Evolutionary conservation across 2,888 invertebrate species (phyloP).

Genomic region (Lordiphosa fenestrarum): DNA sequence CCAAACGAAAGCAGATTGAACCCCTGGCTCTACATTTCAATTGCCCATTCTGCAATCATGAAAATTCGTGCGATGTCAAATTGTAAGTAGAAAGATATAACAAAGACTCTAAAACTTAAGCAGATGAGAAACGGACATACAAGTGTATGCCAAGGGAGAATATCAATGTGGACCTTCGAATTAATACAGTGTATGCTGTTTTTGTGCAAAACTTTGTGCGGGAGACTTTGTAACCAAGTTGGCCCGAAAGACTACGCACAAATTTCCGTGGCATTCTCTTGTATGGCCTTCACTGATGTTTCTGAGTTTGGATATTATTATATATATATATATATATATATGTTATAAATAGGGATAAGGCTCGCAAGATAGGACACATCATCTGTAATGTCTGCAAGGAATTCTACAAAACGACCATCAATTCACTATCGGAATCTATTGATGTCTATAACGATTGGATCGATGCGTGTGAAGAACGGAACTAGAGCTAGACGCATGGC

Average conservation of each 20-base stretch:
- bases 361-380: conserved; percentile 96
- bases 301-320: too few relatives aligned
- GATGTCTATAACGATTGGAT: conserved; percentile 99
- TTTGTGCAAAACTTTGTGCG: too few relatives aligned
- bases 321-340: too few relatives aligned
- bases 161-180: too few relatives aligned
- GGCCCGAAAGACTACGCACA: too few relatives aligned
- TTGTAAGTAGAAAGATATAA: conserved; percentile 85
- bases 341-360: conserved; percentile 96
- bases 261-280: too few relatives aligned
- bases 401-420: conserved; percentile 98
- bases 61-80: conserved; percentile 99
- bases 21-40: conserved; percentile 98
- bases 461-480: conserved; percentile 98
- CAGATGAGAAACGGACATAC: too few relatives aligned
- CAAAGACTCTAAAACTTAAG: neutral
- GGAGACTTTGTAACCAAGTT: too few relatives aligned
- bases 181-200: too few relatives aligned
- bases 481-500: conserved; percentile 79
- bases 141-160: too few relatives aligned
- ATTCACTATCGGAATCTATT: conserved; percentile 97
- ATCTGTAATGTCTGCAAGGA: conserved; percentile 97
- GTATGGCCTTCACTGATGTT: too few relatives aligned
- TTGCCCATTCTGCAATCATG: conserved; percentile 99
- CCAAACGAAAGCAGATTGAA: conserved; percentile 94